Evolutionary conservation across 2,888 invertebrate species (phyloP).

Genomic region (Helobdella robusta): DNA sequence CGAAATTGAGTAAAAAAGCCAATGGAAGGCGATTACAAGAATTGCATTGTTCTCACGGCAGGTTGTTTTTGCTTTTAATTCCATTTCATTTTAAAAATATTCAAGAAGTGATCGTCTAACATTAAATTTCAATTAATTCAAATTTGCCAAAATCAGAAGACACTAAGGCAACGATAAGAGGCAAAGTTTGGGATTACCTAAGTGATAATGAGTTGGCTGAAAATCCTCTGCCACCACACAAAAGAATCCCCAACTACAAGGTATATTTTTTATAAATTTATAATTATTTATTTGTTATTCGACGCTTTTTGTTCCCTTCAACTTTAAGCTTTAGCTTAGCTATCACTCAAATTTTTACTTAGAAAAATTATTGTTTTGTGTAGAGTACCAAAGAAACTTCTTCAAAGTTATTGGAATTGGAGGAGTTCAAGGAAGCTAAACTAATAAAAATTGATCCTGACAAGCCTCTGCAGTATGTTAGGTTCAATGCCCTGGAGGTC

Average conservation of each 20-base stretch:
- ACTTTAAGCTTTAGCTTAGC: too few relatives aligned
- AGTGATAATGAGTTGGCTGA: slow-evolving; percentile 64
- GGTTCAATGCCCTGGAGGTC: slow-evolving; percentile 56
- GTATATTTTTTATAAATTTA: slow-evolving; percentile 33
- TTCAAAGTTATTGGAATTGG: slow-evolving; percentile 60
- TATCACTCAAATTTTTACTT: neutral
- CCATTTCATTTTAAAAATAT: too few relatives aligned
- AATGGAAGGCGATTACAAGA: too few relatives aligned
- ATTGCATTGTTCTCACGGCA: too few relatives aligned
- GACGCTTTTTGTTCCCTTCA: too few relatives aligned
- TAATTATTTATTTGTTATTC: neutral
- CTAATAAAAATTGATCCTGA: slow-evolving; percentile 66
- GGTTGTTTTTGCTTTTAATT: too few relatives aligned
- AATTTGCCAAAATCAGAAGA: slow-evolving; percentile 36
- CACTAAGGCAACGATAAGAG: slow-evolving; percentile 62
- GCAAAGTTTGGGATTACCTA: slow-evolving; percentile 68
- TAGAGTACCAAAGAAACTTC: slow-evolving; percentile 68
- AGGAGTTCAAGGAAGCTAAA: slow-evolving; percentile 66
- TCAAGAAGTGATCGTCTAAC: too few relatives aligned
- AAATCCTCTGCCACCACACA: slow-evolving; percentile 63
- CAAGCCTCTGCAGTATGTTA: slow-evolving; percentile 69
- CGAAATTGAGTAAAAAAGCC: too few relatives aligned
- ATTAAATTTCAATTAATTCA: neutral
- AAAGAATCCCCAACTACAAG: slow-evolving; percentile 54
- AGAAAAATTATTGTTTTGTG: slow-evolving; percentile 41